Evolutionary conservation across 2,113 vertebrate genomes (phyloP), one percentile per base, ranked within the genome.

Genomic region (Gopherus flavomarginatus): DNA sequence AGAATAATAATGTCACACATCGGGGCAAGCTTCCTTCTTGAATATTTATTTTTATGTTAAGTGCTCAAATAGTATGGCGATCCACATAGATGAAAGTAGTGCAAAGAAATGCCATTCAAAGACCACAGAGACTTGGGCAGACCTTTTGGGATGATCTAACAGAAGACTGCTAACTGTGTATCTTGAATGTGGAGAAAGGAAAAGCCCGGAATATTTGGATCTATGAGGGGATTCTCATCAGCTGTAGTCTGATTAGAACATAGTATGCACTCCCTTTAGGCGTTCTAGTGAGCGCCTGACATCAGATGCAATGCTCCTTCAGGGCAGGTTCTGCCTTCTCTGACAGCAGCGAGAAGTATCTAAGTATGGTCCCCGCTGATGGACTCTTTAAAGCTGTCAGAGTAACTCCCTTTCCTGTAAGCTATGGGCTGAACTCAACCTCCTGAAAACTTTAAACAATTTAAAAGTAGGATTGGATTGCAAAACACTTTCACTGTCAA

Each of bases 271-370:
- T 77, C 42, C 5, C 8, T 49, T 85, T 38, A 5, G 17, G 27
- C 26, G 1, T 47, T 59, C 44, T 14, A 2, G 0, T 19, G 56
- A 6, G 14, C 12, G 24, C 54, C 42, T 38, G 47, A n/a, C 3
- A 56, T 47, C n/a, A 72, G 19, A 31, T 14, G 82, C 47, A 0
- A 4, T 44, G 53, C n/a, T 81, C 72, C 0, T 44, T 42, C 27
- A 3, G 77, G 0, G 0, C 19, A 53, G 52, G 62, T 77, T 78
- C 14, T 1, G 21, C 47, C 5, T 75, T 52, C 44, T 14, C 52
- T 35, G 1, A 21, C 22, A 47, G 49, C 42, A 54, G 24, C 3
- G 29, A 42, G 52, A 8, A 19, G 24, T 29, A n/a, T 13, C 72
- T 54, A n/a, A n/a, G 5, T 69, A 54, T 47, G 24, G 47, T 57